Evolutionary conservation across 2,113 vertebrate genomes (phyloP).

Genomic region (Brienomyrus brachyistius): DNA sequence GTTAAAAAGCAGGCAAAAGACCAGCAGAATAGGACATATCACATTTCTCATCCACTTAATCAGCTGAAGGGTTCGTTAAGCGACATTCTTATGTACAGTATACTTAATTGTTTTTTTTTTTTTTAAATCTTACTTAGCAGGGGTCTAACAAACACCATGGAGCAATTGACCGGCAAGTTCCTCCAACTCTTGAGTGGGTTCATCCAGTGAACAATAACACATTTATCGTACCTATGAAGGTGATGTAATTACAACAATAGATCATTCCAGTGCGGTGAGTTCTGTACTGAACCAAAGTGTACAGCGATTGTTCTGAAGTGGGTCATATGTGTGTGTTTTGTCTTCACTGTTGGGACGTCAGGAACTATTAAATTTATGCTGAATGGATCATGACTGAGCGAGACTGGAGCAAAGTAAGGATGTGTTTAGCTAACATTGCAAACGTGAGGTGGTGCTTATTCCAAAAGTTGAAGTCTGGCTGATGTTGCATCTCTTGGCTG

Average conservation of each 20-base stretch:
- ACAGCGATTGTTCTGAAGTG: background rate
- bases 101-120: conserved; percentile 50
- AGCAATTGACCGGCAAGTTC: conserved; percentile 49
- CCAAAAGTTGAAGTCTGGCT: background rate
- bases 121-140: conserved; percentile 58
- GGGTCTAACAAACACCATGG: conserved; percentile 64
- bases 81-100: conserved; percentile 60
- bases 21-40: background rate
- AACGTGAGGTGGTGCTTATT: background rate
- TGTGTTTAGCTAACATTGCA: too few species aligned
- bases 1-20: background rate
- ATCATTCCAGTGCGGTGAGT: background rate
- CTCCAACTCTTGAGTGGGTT: conserved; percentile 21
- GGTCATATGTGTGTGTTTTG: background rate
- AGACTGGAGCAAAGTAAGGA: too few species aligned
- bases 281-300: background rate
- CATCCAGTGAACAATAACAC: background rate
- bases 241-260: background rate
- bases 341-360: background rate
- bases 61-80: conserved; percentile 58
- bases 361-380: background rate
- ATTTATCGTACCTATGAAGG: background rate
- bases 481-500: background rate
- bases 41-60: conserved; percentile 33
- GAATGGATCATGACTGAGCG: background rate